Percentiles rank a stretch among this genome's conserved stretches.
Evolutionary conservation across 2,797 vertebrate genomes (phyloP).

Genomic region (Rhinatrema bivittatum): DNA sequence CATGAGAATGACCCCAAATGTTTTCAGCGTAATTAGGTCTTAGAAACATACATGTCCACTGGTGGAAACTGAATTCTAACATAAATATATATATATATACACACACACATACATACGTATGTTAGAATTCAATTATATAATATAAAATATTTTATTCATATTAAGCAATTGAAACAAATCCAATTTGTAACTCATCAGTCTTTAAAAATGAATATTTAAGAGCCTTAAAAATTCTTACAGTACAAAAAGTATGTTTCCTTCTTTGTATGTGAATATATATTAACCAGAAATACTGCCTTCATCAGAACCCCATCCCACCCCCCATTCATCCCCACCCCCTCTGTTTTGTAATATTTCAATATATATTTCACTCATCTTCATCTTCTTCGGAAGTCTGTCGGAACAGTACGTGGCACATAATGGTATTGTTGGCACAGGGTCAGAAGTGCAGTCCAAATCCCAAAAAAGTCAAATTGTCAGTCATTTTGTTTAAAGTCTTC

Average conservation of each 20-base stretch:
- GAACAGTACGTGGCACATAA: slow-evolving; percentile 93
- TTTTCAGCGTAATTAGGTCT: not conserved
- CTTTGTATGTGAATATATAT: slow-evolving; percentile 38
- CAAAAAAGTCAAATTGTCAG: slow-evolving; percentile 30
- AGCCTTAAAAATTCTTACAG: slow-evolving; percentile 64
- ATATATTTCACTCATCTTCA: slow-evolving; percentile 15
- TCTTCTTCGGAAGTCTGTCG: slow-evolving; percentile 42
- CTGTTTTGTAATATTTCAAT: slow-evolving; percentile 18
- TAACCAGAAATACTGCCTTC: slow-evolving; percentile 51
- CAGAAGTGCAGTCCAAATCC: slow-evolving; percentile 69
- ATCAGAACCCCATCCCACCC: slow-evolving; percentile 38
- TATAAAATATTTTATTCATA: slow-evolving; percentile 26
- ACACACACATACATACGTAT: slow-evolving; percentile 28
- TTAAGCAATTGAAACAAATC: slow-evolving; percentile 46
- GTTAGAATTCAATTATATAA: no score
- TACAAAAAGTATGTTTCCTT: slow-evolving; percentile 49
- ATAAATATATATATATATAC: slow-evolving; percentile 12
- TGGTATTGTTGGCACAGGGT: slow-evolving; percentile 99
- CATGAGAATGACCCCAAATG: not conserved
- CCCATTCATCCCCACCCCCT: no score
- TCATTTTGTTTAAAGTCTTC: slow-evolving; percentile 16
- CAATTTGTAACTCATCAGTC: slow-evolving; percentile 41
- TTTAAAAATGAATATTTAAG: slow-evolving; percentile 59
- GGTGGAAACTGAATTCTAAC: slow-evolving; percentile 18
- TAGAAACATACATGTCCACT: not conserved